Base-by-base conservation (phyloP, 2,888 invertebrate species). In the Stenurella melanura region DNA sequence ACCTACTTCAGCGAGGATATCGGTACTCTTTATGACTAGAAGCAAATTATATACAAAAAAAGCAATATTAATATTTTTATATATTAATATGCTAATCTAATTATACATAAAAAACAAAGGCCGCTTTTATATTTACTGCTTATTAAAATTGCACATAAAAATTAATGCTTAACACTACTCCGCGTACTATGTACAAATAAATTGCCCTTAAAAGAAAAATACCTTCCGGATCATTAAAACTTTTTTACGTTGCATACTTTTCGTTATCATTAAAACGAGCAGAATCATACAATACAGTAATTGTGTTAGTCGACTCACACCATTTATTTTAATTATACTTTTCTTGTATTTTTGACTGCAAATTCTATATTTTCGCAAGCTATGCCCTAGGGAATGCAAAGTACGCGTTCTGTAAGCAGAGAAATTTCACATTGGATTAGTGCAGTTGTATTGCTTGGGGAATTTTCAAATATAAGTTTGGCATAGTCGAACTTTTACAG, bases 181-280 rank as follows among this genome's bases (percentile, higher is more conserved):
- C 50, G 50, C 6, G n/a, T 0, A 15, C 50, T 50, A 2, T n/a
- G 50, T 50, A n/a, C 50, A 50, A 42, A 50, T 50, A 50, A n/a
- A n/a, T 50, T 50, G 5, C n/a, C n/a, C 0, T 42, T 42, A n/a
- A 50, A 50, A 73, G 73, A 75, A 78, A 63, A 69, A 77, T 64
- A 69, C 73, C 72, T 79, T 78, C 78, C 76, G 78, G 74, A 76
- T 75, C 76, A 78, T 80, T 78, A 76, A 80, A 80, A 80, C 74
- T 78, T 80, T n/a, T 74, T 75, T 74, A 72, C 76, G 74, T 76
- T 76, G 74, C 74, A 74, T 76, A 77, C 76, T 80, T 78, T 74
- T 60, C 77, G 68, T 77, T 73, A 68, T 73, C 73, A 73, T 66
- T 61, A 77, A 71, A 73, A 73, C 71, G 75, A 77, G 75, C 54